Evolutionary conservation across 2,113 vertebrate species (phyloP).

Genomic region (Bos taurus): ARS-UCD2.0 NC_037348.1:46744001-46744500

Average conservation of each 20-base stretch:
- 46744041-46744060: not conserved
- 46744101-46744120: not conserved
- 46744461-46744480: not conserved
- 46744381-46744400: not conserved
- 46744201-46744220: not conserved
- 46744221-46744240: not conserved
- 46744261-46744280: not conserved
- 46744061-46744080: not conserved
- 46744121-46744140: conserved; percentile 14
- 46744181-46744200: not conserved
- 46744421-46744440: not conserved
- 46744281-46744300: not conserved
- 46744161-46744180: not conserved
- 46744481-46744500: not conserved
- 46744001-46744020: not conserved
- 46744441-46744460: not conserved
- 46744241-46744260: not conserved
- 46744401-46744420: not conserved
- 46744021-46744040: not conserved
- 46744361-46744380: not conserved
- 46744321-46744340: not conserved
- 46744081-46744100: not conserved
- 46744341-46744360: not conserved
- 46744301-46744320: not conserved
- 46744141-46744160: not conserved